phyloP scores from a whole-genome alignment of 2,888 invertebrate species.

The Limnephilus lunatus region DNA sequence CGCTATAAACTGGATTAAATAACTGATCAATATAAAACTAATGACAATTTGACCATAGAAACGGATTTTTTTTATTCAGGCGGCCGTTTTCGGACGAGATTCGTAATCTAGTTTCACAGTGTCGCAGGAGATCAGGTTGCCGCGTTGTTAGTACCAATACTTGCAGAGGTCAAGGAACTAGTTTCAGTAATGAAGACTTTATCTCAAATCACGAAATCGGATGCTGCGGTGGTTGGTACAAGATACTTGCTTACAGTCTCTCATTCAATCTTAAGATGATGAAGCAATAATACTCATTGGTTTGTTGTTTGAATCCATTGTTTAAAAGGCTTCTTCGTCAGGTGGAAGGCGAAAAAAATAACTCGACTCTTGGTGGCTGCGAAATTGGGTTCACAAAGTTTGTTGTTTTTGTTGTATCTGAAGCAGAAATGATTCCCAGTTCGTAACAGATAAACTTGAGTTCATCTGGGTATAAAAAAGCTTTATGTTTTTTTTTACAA shows the following conservation, averaged over 20 bases:
- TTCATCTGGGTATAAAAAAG: neutral
- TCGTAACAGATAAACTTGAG: neutral
- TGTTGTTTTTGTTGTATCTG: neutral
- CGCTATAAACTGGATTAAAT: neutral
- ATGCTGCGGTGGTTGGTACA: conserved; percentile 13
- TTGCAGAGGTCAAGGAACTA: conserved; percentile 25
- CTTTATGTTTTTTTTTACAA: too few species aligned
- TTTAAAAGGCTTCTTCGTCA: neutral
- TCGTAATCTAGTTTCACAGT: neutral
- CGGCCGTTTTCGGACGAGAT: neutral
- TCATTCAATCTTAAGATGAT: conserved; percentile 17
- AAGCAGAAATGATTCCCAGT: neutral
- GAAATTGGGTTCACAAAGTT: neutral
- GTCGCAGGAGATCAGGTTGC: conserved; percentile 17
- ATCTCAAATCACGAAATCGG: conserved; percentile 41
- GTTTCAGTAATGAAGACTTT: conserved; percentile 37
- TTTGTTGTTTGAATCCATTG: neutral
- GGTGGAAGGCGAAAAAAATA: neutral
- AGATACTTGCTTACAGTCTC: neutral
- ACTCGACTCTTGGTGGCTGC: neutral
- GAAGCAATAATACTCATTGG: conserved; percentile 16
- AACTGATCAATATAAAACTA: neutral
- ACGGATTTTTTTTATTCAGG: neutral
- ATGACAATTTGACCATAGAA: neutral
- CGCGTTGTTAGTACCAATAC: conserved; percentile 8